A percentile compares a stretch with the other conserved stretches of the same genome.
Conservation (phyloP, 2,113 vertebrate species). For the Gasterosteus nipponicus region DNA sequence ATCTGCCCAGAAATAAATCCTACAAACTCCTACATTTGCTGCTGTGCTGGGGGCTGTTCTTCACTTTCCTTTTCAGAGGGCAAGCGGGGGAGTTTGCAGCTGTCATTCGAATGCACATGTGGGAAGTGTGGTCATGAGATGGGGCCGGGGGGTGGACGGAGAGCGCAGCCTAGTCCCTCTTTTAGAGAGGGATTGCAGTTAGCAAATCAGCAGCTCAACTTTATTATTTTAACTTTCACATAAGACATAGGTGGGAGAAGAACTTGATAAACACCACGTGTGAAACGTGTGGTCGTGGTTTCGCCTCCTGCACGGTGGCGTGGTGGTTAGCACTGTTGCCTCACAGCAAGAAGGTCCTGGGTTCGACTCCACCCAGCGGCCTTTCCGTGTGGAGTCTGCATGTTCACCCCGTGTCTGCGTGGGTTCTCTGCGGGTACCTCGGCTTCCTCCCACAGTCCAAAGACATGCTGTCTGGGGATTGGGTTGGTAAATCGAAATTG, state of each 20-base stretch:
- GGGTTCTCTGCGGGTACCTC: too few relatives aligned
- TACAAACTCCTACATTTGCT: constrained; percentile 15
- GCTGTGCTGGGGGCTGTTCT: constrained; percentile 43
- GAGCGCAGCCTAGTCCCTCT: constrained; percentile 72
- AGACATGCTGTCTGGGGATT: too few relatives aligned
- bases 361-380: too few relatives aligned
- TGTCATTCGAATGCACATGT: constrained; percentile 73
- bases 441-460: too few relatives aligned
- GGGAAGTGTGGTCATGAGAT: constrained; percentile 57
- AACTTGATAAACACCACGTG: not conserved
- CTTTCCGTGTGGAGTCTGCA: too few relatives aligned
- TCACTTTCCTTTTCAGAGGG: constrained; percentile 55
- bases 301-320: not conserved
- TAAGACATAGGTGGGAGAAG: not conserved
- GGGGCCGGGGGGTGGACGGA: constrained; percentile 48
- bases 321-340: not conserved
- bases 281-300: not conserved
- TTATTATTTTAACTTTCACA: constrained; percentile 8
- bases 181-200: constrained; percentile 22
- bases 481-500: too few relatives aligned
- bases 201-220: constrained; percentile 35
- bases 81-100: constrained; percentile 74
- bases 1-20: constrained; percentile 19
- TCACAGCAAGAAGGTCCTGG: too few relatives aligned
- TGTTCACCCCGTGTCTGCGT: too few relatives aligned